Base-by-base conservation (phyloP, 2,888 invertebrate genomes). In the Periphyllus acericola region DNA sequence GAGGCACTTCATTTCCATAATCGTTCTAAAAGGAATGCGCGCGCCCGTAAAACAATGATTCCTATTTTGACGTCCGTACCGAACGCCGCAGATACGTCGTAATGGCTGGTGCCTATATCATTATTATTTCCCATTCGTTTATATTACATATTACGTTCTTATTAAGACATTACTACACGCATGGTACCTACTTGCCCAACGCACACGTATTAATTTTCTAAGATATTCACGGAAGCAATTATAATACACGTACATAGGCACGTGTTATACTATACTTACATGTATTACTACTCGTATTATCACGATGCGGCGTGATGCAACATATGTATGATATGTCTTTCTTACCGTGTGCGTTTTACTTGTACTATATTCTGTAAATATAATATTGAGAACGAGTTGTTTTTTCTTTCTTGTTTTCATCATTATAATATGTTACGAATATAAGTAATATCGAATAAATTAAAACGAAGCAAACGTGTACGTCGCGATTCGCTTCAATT, bases 1-100 rank as follows among this genome's bases (percentile, higher is more conserved):
- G 71, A 71, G 71, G 71, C 71, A 71, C 71, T 55, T 79, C 6
- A 80, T 80, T 80, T 80, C 40, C 29, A 40, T 80, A 80, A 80
- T n/a, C 66, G 36, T 80, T 66, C 66, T 19, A 40, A 66, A n/a
- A 66, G 66, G 40, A 80, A 80, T 66, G 80, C 66, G 52, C 66
- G 52, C 78, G 6, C 9, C 19, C 19, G 40, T 29, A 40, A 80
- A 66, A 80, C 29, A 80, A 80, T 80, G 29, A 29, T 66, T 36
- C 66, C 40, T 80, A 40, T 80, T 80, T 80, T 66, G 80, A 80
- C 66, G 29, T 66, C 40, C n/a, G 80, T 55, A 32, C 25, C 25
- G 25, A 60, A 60, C 60, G 60, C 21, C 9, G 14, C 14, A 25
- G 1, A 60, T 25, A 60, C 60, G 60, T 21, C 46, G 9, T 52